Percentiles rank a stretch among this genome's conserved stretches.
Conservation (phyloP, 2,113 vertebrate genomes). For the Zootoca vivipara region DNA sequence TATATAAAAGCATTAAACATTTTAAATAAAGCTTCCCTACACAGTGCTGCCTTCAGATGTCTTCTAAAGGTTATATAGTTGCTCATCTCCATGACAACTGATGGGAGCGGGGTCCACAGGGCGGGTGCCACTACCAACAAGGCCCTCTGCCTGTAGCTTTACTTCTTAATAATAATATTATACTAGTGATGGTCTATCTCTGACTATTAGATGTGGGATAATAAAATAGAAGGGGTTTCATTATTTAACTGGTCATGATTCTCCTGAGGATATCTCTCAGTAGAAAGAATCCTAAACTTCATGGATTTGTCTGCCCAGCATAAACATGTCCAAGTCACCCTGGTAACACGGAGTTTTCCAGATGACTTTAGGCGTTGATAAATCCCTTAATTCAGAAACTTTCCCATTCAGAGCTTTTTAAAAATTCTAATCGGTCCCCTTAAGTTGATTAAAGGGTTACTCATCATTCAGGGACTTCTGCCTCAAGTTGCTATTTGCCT, state of each 20-base stretch:
- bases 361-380: neutral
- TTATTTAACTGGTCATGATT: neutral
- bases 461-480: neutral
- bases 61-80: no score
- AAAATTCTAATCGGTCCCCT: neutral
- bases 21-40: no score
- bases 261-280: neutral
- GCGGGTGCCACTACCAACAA: no score
- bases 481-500: no score
- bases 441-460: neutral
- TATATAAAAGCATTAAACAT: no score
- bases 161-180: no score
- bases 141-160: no score
- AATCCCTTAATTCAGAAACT: slow-evolving; percentile 5
- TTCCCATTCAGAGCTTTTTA: neutral
- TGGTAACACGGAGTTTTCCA: neutral
- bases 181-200: neutral
- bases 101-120: no score
- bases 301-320: neutral
- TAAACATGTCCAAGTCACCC: neutral
- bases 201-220: neutral
- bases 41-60: no score
- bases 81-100: no score
- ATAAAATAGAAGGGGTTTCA: neutral
- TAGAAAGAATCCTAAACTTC: neutral